Percentiles rank a stretch among this genome's conserved stretches.
These are phyloP conservation scores for Endotricha flammealis DNA, from an alignment of 2,888 invertebrate species.

Conservation along the genomic window DNA sequence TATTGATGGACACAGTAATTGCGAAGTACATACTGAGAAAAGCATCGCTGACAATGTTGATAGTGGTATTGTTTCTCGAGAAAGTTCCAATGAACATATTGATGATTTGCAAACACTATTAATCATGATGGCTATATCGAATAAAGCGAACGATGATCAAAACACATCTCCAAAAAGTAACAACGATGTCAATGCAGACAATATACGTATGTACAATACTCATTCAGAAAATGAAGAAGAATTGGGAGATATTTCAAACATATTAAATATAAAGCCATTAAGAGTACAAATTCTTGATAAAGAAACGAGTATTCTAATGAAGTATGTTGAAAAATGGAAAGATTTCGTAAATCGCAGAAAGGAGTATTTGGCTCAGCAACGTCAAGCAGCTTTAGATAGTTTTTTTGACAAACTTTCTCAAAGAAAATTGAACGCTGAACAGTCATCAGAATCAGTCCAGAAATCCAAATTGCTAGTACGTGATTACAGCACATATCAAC, in stretches of 20 bases:
- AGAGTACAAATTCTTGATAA: slow-evolving; percentile 35
- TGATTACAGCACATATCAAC: slow-evolving; percentile 64
- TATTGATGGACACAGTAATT: not conserved
- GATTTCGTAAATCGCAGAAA: slow-evolving; percentile 38
- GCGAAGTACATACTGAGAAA: no score
- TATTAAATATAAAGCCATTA: slow-evolving; percentile 46
- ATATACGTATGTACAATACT: not conserved
- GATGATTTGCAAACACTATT: slow-evolving; percentile 53
- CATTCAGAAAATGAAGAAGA: slow-evolving; percentile 13
- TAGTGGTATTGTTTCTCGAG: slow-evolving; percentile 1
- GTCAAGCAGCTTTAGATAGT: slow-evolving; percentile 46
- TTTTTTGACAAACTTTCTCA: slow-evolving; percentile 63
- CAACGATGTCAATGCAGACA: not conserved
- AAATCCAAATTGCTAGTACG: slow-evolving; percentile 44
- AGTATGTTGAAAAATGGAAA: slow-evolving; percentile 56
- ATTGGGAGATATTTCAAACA: slow-evolving; percentile 26
- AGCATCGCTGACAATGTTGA: no score
- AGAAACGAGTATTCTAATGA: slow-evolving; percentile 38
- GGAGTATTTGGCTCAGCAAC: slow-evolving; percentile 38
- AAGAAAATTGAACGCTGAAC: slow-evolving; percentile 40
- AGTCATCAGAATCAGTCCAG: slow-evolving; percentile 30
- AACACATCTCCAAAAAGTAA: slow-evolving; percentile 11
- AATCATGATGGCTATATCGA: slow-evolving; percentile 55
- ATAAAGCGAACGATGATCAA: slow-evolving; percentile 29
- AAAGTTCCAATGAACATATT: slow-evolving; percentile 19